Evolutionary conservation across 2,113 vertebrate species (phyloP).

Genomic region (Coptodon bakossiorum): DNA sequence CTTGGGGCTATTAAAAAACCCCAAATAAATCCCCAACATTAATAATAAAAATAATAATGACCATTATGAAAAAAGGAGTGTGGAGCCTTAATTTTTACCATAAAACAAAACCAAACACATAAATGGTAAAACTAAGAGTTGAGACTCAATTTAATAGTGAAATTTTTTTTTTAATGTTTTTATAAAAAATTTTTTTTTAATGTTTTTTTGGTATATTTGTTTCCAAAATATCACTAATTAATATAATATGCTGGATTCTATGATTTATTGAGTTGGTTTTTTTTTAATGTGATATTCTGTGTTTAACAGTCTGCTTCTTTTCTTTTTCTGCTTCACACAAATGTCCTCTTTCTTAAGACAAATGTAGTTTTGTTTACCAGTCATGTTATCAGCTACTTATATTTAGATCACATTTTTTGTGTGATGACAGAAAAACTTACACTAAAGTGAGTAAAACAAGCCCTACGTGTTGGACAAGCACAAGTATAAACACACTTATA

Average conservation of each 20-base stretch:
- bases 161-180: not conserved
- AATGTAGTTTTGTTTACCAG: not conserved
- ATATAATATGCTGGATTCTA: not conserved
- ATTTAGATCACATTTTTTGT: not conserved
- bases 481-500: not conserved
- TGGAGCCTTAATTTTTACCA: not conserved
- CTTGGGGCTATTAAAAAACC: not conserved
- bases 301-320: fast-evolving
- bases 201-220: not conserved
- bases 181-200: not conserved
- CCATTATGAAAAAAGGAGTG: not conserved
- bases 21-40: not conserved
- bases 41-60: not conserved
- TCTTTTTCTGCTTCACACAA: not conserved
- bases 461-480: not conserved
- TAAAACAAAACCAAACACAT: not conserved
- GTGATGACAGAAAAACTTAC: not conserved
- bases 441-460: not conserved
- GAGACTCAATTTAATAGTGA: not conserved
- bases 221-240: not conserved
- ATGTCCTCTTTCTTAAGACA: not conserved
- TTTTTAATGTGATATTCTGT: not conserved
- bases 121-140: not conserved
- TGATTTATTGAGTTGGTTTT: fast-evolving
- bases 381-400: not conserved